phyloP scores from a whole-genome alignment of 2,888 invertebrate species.

The Epiperipatus broadwayi region DNA sequence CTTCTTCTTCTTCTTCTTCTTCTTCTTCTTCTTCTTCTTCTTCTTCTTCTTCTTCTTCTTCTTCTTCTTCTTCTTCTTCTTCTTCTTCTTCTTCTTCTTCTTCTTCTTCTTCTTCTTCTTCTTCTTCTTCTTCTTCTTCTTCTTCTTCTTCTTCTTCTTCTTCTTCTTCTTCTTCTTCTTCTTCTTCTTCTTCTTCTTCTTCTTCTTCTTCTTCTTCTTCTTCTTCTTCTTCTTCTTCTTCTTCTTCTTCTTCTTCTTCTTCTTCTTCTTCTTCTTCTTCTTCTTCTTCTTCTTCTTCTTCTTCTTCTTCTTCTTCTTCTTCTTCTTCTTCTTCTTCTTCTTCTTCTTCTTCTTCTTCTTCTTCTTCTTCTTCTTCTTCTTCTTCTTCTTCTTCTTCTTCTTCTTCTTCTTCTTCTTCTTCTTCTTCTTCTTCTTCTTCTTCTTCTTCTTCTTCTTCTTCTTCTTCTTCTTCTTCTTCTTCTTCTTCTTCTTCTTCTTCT shows the following conservation, averaged over 20 bases:
- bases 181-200: conserved; percentile 3
- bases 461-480: conserved; percentile 3
- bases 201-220: conserved; percentile 3
- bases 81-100: conserved; percentile 3
- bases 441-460: conserved; percentile 3
- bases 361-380: conserved; percentile 3
- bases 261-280: conserved; percentile 3
- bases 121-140: conserved; percentile 3
- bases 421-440: conserved; percentile 3
- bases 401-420: conserved; percentile 3
- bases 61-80: conserved; percentile 3
- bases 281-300: conserved; percentile 3
- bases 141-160: conserved; percentile 3
- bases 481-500: conserved; percentile 3
- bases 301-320: conserved; percentile 3
- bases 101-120: conserved; percentile 3
- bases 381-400: conserved; percentile 3
- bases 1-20: conserved; percentile 3
- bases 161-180: conserved; percentile 3
- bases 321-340: conserved; percentile 3
- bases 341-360: conserved; percentile 3
- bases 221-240: conserved; percentile 3
- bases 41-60: conserved; percentile 3
- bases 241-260: conserved; percentile 3
- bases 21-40: conserved; percentile 3